Evolutionary conservation across 37 sponge, comb jelly and placozoan genomes (phyloP).

Genomic region (Hexactinellida sp.): DNA sequence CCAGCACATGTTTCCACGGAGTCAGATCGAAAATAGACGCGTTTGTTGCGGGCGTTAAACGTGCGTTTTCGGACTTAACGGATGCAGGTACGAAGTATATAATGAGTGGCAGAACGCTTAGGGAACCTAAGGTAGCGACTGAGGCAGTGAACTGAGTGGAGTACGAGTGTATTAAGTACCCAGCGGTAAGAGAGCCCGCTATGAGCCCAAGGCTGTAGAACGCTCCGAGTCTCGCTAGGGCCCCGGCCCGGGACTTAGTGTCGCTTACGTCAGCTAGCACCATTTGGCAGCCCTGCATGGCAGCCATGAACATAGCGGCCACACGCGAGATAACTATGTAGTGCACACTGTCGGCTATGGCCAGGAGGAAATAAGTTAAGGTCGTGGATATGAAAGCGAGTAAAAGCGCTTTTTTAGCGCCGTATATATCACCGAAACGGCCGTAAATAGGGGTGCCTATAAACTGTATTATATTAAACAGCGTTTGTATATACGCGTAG

Average conservation of each 20-base stretch:
- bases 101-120: background rate
- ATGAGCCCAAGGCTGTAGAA: background rate
- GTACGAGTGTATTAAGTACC: background rate
- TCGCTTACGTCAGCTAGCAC: background rate
- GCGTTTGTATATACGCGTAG: slow-evolving; percentile 6
- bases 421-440: background rate
- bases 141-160: background rate
- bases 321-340: background rate
- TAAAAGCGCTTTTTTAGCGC: background rate
- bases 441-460: background rate
- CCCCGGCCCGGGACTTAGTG: background rate
- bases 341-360: background rate
- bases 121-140: background rate
- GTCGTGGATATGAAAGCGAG: background rate
- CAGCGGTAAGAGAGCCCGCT: background rate
- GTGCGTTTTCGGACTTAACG: slow-evolving; percentile 3
- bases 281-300: slow-evolving; percentile 1
- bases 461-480: background rate
- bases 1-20: background rate
- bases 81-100: background rate
- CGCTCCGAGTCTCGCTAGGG: background rate
- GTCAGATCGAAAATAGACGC: background rate
- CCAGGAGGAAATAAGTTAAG: background rate
- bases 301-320: background rate
- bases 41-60: background rate